Conservation (phyloP, 1,140 invertebrate genomes). For the Littorina saxatilis region DNA sequence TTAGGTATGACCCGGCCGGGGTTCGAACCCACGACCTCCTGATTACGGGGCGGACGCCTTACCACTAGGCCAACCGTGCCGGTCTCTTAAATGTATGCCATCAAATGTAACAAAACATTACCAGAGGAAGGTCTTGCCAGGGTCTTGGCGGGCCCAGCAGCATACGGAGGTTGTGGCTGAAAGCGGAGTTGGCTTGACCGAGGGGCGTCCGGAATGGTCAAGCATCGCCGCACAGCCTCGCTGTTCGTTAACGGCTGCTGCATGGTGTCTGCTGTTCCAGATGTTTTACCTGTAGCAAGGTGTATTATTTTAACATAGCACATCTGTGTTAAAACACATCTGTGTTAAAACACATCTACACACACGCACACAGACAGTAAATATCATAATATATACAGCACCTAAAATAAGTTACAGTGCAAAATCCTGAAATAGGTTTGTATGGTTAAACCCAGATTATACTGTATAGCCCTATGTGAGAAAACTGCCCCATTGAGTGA, state of each 20-base stretch:
- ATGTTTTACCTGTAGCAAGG: not conserved
- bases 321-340: not conserved
- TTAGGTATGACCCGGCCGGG: too few species aligned
- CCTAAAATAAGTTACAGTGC: too few species aligned
- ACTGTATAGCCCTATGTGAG: too few species aligned
- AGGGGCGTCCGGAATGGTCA: conserved; percentile 56
- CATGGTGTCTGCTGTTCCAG: conserved; percentile 43
- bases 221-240: conserved; percentile 64
- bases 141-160: conserved; percentile 37
- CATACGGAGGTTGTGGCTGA: conserved; percentile 64
- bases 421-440: too few species aligned
- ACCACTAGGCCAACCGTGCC: too few species aligned
- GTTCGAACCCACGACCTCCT: too few species aligned
- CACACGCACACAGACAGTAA: not conserved
- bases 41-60: too few species aligned
- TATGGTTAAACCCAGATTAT: too few species aligned
- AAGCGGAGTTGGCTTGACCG: conserved; percentile 59
- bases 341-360: not conserved
- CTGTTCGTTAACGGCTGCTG: conserved; percentile 65
- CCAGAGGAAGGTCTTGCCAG: conserved; percentile 63
- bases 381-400: too few species aligned
- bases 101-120: too few species aligned
- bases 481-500: too few species aligned
- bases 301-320: not conserved
- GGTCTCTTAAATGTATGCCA: too few species aligned